Evolutionary conservation across 2,888 invertebrate genomes (phyloP), one percentile per base, ranked within the genome.

Genomic region (Cephus rjabovi): DNA sequence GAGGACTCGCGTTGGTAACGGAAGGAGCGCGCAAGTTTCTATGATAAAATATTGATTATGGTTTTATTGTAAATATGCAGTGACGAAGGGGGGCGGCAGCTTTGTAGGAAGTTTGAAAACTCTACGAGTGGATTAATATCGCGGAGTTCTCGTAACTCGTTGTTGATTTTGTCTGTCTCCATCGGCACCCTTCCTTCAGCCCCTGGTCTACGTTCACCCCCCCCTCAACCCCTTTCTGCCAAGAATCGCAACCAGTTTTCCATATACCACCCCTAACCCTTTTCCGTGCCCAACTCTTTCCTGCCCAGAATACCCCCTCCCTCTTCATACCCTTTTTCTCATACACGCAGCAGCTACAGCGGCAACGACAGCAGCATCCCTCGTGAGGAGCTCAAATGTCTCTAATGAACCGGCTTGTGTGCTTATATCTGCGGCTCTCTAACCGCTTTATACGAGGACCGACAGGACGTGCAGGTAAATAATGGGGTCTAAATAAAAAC

Each of bases 41-140:
- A 81, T 86, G 82, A 88, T 87, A 89, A 90, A 90, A 90, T 90
- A 90, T 90, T 89, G 90, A 90, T 90, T 87, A 90, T 86, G 90
- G 90, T 89, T 89, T 89, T 85, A 88, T 89, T 85, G 89, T 89
- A 89, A 90, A 90, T 89, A 91, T 82, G 88, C 87, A 73, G 79
- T 31, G 69, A 74, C 40, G 74, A 73, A 78, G 69, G 4, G 74
- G 79, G 85, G 73, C 75, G 74, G 85, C 88, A 88, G 90, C 91
- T 91, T 91, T 91, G 91, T 91, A 89, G 89, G 88, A 90, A 91
- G 91, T 91, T 91, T 91, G 91, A 91, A 91, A 91, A 91, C 91
- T 91, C 91, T 89, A 88, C 91, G 91, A 91, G 91, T 91, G 91
- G 90, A 91, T 91, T 91, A 91, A 91, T 91, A 91, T 91, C 91